phyloP scores from a whole-genome alignment of 92 coral and sea anemone species.

The Epizoanthus rinbou region DNA sequence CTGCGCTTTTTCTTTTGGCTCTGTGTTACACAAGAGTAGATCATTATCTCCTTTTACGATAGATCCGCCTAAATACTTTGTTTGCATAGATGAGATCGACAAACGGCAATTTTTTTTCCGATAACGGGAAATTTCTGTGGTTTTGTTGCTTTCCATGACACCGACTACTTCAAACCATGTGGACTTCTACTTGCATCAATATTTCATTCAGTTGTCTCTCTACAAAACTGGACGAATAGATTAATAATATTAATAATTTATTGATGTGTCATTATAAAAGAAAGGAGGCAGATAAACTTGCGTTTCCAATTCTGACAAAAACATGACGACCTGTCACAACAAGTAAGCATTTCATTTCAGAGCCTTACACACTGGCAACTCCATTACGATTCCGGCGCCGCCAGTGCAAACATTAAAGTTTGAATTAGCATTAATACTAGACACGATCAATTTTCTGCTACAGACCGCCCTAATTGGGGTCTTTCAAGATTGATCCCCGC shows the following conservation, averaged over 20 bases:
- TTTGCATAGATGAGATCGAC: conserved; percentile 16
- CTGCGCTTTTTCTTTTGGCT: too few relatives aligned
- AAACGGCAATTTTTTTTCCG: neutral
- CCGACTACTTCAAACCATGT: neutral
- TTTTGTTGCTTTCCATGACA: neutral
- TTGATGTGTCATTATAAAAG: neutral
- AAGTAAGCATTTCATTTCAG: conserved; percentile 2
- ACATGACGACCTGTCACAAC: neutral
- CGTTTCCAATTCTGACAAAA: conserved; percentile 1
- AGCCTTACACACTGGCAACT: neutral
- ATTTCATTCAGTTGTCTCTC: conserved; percentile 10
- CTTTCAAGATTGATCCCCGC: conserved; percentile 11
- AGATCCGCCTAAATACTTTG: neutral
- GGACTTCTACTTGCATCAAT: conserved; percentile 12
- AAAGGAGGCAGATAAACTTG: conserved; percentile 2
- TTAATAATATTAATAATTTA: conserved; percentile 22
- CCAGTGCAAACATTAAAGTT: conserved; percentile 13
- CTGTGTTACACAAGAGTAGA: too few relatives aligned
- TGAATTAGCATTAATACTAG: conserved; percentile 36
- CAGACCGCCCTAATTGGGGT: neutral
- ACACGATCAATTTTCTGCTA: conserved; percentile 35
- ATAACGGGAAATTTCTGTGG: neutral
- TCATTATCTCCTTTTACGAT: too few relatives aligned
- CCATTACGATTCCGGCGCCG: conserved; percentile 8
- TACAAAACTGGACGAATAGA: neutral